phyloP scores from a whole-genome alignment of 2,113 vertebrate genomes.

The Aix galericulata region DNA sequence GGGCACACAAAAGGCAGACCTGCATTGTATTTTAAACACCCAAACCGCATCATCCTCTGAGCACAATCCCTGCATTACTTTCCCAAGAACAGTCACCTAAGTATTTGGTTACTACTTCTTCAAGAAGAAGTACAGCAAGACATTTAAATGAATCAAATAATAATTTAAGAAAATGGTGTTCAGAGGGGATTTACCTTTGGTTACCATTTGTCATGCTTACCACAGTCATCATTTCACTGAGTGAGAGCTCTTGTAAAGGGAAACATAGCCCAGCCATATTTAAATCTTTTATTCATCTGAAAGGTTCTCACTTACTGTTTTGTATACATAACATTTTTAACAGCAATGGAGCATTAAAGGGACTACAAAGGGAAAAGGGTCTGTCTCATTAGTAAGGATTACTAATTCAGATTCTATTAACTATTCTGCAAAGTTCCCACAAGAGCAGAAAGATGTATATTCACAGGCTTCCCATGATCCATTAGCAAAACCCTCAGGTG shows the following conservation, averaged over 20 bases:
- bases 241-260: neutral
- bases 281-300: neutral
- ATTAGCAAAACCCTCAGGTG: constrained; percentile 26
- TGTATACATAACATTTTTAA: constrained; percentile 3
- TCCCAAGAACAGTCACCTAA: neutral
- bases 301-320: constrained; percentile 11
- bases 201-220: neutral
- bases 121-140: neutral
- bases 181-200: neutral
- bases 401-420: constrained; percentile 34
- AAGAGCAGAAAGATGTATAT: constrained; percentile 1
- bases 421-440: constrained; percentile 16
- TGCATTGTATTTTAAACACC: constrained; percentile 29
- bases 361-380: neutral
- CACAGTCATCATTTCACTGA: neutral
- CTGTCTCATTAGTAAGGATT: neutral
- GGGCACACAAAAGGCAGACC: constrained; percentile 51
- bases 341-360: neutral
- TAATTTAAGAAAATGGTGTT: neutral
- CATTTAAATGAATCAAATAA: neutral
- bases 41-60: neutral
- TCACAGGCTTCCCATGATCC: neutral
- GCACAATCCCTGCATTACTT: neutral
- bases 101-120: neutral
- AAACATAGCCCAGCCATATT: neutral